Percentiles rank a stretch among this genome's conserved stretches.
These are phyloP conservation scores for Cosmorhoe ocellata DNA, from an alignment of 2,888 invertebrate genomes.

Conservation along the genomic window DNA sequence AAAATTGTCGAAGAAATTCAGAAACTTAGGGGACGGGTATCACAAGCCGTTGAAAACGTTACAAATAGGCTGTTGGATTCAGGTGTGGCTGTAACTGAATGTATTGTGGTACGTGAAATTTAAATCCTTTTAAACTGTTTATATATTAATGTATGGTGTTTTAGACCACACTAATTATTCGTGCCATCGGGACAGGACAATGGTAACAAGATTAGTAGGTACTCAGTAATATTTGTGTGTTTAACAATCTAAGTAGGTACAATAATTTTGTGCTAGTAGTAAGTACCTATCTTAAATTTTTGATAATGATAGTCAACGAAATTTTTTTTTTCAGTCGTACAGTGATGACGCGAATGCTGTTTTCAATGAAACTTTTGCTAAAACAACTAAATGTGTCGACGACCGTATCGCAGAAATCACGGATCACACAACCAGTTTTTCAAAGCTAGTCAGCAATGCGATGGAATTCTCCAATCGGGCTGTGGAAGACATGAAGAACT, in stretches of 20 bases:
- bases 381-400: constrained; percentile 54
- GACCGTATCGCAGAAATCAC: constrained; percentile 51
- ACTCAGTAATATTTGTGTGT: too few relatives aligned
- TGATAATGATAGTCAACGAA: background rate
- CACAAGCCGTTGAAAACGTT: constrained; percentile 47
- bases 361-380: constrained; percentile 49
- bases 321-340: constrained; percentile 46
- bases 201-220: too few relatives aligned
- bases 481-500: constrained; percentile 56
- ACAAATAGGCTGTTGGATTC: constrained; percentile 50
- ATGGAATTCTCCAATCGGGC: constrained; percentile 46
- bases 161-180: too few relatives aligned
- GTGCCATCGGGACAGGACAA: too few relatives aligned
- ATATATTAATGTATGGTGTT: too few relatives aligned
- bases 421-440: constrained; percentile 45
- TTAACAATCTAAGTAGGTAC: too few relatives aligned
- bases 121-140: too few relatives aligned
- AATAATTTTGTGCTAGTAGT: too few relatives aligned
- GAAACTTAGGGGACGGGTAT: constrained; percentile 48
- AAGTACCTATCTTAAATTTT: background rate
- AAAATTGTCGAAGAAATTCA: constrained; percentile 49
- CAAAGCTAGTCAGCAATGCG: constrained; percentile 43
- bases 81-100: constrained; percentile 48
- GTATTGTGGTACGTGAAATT: constrained; percentile 56
- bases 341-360: constrained; percentile 49